These are phyloP conservation scores for Lytechinus pictus DNA, from an alignment of 35 echinoderm and acorn worm species.

Conservation along the genomic window DNA sequence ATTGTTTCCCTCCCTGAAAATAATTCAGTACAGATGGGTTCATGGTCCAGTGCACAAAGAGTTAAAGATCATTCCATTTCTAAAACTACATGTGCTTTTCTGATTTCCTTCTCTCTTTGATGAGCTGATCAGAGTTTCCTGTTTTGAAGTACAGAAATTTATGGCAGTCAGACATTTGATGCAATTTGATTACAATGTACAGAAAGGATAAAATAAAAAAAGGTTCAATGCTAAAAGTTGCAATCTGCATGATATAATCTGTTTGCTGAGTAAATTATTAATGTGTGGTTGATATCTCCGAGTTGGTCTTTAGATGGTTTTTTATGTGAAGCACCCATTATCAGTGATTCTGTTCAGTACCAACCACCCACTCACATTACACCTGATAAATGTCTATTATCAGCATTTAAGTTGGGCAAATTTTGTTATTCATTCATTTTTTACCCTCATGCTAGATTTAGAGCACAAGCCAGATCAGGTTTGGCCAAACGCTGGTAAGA, in stretches of 20 bases:
- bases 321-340: too few relatives aligned
- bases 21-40: too few relatives aligned
- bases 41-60: neutral
- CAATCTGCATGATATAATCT: too few relatives aligned
- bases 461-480: conserved; percentile 92
- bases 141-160: neutral
- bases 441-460: conserved; percentile 60
- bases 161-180: too few relatives aligned
- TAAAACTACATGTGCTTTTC: neutral
- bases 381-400: neutral
- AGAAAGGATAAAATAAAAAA: too few relatives aligned
- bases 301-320: too few relatives aligned
- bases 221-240: too few relatives aligned
- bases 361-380: neutral
- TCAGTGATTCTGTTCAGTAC: too few relatives aligned
- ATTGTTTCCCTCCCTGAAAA: too few relatives aligned
- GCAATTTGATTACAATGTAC: neutral
- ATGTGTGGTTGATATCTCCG: too few relatives aligned
- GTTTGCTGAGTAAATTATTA: too few relatives aligned
- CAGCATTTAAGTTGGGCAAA: too few relatives aligned
- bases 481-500: conserved; percentile 76
- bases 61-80: neutral
- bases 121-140: neutral
- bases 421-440: neutral
- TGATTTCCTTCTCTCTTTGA: neutral